Evolutionary conservation across 2,113 vertebrate genomes (phyloP).

Genomic region (Lonchura striata): DNA sequence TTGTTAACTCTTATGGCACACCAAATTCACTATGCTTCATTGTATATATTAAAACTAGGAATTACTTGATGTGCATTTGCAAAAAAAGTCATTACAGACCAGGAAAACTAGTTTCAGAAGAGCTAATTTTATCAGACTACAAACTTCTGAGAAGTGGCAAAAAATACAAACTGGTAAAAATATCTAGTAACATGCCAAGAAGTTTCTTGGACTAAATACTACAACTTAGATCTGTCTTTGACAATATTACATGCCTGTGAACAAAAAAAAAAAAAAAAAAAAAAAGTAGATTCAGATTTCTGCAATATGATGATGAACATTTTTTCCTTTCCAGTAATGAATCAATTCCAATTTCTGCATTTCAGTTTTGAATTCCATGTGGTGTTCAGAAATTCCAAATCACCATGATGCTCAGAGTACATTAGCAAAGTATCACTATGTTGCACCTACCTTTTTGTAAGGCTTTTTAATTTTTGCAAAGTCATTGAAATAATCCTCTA

Average conservation of each 20-base stretch:
- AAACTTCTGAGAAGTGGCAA: neutral
- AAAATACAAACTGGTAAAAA: neutral
- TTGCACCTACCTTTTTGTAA: conserved; percentile 85
- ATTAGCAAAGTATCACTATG: neutral
- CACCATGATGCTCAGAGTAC: neutral
- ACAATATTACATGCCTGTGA: neutral
- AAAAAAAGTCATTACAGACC: neutral
- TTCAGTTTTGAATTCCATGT: neutral
- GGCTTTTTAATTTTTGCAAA: conserved; percentile 96
- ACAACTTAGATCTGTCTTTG: neutral
- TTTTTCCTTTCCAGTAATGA: neutral
- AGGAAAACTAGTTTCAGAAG: neutral
- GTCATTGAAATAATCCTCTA: conserved; percentile 98
- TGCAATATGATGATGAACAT: neutral
- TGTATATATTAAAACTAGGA: neutral
- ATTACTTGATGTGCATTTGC: neutral
- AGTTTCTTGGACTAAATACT: neutral
- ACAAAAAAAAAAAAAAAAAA: too few species aligned
- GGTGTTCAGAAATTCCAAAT: neutral
- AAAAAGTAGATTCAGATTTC: neutral
- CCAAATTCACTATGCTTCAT: neutral
- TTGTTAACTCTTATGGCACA: neutral
- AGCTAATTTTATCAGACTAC: neutral
- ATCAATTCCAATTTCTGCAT: neutral
- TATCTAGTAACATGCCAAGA: neutral